These are phyloP conservation scores for Notodonta ziczac DNA, from an alignment of 2,888 invertebrate species.

Conservation along the genomic window DNA sequence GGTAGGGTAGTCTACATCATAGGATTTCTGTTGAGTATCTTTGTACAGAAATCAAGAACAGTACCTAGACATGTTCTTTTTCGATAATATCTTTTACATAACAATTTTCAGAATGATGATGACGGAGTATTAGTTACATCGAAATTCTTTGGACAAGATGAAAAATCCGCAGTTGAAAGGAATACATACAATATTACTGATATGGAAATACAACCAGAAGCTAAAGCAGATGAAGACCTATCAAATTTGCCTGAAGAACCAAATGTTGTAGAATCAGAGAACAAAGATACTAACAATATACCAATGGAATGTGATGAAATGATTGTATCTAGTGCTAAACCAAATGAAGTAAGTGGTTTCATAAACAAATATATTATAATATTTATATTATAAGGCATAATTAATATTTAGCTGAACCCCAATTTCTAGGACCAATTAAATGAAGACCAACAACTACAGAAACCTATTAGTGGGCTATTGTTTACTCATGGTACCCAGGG, in stretches of 20 bases:
- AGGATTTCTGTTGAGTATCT: too few species aligned
- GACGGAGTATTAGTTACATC: slow-evolving; percentile 55
- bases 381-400: too few species aligned
- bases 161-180: slow-evolving; percentile 18
- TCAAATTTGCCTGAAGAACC: slow-evolving; percentile 9
- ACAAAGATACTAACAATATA: slow-evolving; percentile 4
- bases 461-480: slow-evolving; percentile 55
- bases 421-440: slow-evolving; percentile 33
- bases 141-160: slow-evolving; percentile 57
- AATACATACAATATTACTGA: slow-evolving; percentile 22
- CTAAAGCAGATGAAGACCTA: slow-evolving; percentile 7
- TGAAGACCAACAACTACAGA: slow-evolving; percentile 35
- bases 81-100: background rate
- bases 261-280: slow-evolving; percentile 1
- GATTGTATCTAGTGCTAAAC: slow-evolving; percentile 40
- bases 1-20: too few species aligned
- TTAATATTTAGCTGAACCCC: background rate
- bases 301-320: slow-evolving; percentile 34
- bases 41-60: too few species aligned
- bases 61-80: too few species aligned
- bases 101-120: slow-evolving; percentile 48
- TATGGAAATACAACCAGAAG: slow-evolving; percentile 21
- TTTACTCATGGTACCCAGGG: slow-evolving; percentile 60
- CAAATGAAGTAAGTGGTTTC: slow-evolving; percentile 26
- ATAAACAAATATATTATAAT: too few species aligned